Evolutionary conservation across 2,888 invertebrate species (phyloP), one percentile per base, ranked within the genome.

Genomic region (Cataglyphis altisquamis): DNA sequence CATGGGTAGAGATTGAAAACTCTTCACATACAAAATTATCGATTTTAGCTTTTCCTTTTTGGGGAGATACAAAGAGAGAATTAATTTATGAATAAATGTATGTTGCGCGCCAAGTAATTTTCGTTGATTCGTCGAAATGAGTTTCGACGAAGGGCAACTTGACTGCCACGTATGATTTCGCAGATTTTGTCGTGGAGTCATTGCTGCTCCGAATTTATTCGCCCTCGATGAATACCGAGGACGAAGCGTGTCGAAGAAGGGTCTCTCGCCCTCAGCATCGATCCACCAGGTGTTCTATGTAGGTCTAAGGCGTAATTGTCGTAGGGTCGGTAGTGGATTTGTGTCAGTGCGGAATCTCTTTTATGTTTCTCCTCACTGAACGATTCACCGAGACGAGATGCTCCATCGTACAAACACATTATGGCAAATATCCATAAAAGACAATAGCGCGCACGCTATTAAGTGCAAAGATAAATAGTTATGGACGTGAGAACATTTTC

Each of bases 211-310:
- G 25, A 78, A 72, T 72, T 72, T 78, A 78, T 60, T 78, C 45
- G 45, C 29, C 48, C 68, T 68, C 60, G 32, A 52, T 45, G 78
- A 78, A 72, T 60, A 36, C 45, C 45, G 75, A 67, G 36, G 84
- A 39, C 39, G 45, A 82, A 73, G 74, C 60, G 62, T 67, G 63
- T 18, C 39, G 52, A 36, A 66, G 57, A 73, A 72, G 83, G 83
- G 48, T 66, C 66, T 57, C 36, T 82, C 67, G 82, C 75, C 81
- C 81, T 68, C 48, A 55, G 68, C 70, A 84, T 84, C 84, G 83
- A 84, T 83, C 70, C 77, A n/a, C 84, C 84, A 84, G 84, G 77
- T 84, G 84, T 84, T 73, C 84, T 72, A 66, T 83, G 73, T 83
- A 83, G 55, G 77, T 77, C 57, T 72, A 64, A 77, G 70, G 60